These are phyloP conservation scores for Gambelia wislizenii DNA, from an alignment of 2,797 vertebrate genomes.

Conservation along the genomic window DNA sequence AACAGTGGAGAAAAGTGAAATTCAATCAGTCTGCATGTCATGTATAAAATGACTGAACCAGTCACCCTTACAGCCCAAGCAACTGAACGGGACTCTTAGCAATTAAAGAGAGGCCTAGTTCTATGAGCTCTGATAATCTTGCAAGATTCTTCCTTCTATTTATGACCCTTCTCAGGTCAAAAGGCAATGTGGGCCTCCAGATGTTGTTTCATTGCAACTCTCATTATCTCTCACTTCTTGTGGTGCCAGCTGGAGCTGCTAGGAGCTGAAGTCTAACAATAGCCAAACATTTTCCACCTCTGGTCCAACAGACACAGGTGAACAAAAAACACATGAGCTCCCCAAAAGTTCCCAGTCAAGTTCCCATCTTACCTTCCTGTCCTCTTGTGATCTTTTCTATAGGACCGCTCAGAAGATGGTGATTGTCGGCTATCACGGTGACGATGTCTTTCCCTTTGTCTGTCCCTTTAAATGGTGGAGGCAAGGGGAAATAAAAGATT, in stretches of 20 bases:
- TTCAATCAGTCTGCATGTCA: no score
- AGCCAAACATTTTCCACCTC: background rate
- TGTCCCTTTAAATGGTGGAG: constrained; percentile 70
- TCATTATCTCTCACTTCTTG: background rate
- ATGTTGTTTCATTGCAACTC: background rate
- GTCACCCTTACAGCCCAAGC: background rate
- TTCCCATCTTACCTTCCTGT: constrained; percentile 83
- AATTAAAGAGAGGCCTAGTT: background rate
- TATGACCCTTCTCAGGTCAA: no score
- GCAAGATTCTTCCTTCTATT: background rate
- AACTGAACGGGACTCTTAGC: background rate
- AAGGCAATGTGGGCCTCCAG: background rate
- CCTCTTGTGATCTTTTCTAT: constrained; percentile 88
- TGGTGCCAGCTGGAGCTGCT: no score
- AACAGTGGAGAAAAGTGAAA: background rate
- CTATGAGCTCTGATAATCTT: background rate
- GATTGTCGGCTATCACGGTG: constrained; percentile 90
- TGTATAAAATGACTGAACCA: background rate
- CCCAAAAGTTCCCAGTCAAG: background rate
- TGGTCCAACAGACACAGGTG: background rate
- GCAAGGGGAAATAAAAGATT: constrained; percentile 58
- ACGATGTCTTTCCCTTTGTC: constrained; percentile 88
- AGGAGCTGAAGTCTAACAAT: background rate
- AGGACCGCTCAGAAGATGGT: constrained; percentile 86
- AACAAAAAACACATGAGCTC: background rate